Conservation (phyloP, 2,113 vertebrate species). For the Pedionomus torquatus region DNA sequence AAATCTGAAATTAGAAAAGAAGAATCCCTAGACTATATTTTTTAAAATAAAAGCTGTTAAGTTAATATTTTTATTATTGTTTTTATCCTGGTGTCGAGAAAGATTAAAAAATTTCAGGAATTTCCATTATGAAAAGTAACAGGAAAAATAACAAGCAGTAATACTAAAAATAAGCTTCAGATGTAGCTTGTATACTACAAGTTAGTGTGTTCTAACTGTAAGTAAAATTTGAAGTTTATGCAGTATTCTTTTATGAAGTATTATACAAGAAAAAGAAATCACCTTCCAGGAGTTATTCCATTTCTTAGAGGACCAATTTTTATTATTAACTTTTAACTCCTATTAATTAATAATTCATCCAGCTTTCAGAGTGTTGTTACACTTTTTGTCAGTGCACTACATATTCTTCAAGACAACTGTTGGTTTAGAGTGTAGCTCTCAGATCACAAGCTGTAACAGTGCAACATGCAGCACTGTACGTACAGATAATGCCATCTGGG, state of each 20-base stretch:
- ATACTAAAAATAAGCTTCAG: neutral
- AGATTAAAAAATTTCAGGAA: neutral
- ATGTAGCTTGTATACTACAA: neutral
- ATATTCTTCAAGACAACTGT: neutral
- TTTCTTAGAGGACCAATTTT: neutral
- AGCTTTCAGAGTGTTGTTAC: rapidly evolving
- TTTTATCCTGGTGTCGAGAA: neutral
- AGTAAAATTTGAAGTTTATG: neutral
- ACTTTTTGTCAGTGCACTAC: neutral
- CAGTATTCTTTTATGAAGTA: neutral
- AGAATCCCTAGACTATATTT: neutral
- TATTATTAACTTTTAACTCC: neutral
- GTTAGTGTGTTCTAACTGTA: neutral
- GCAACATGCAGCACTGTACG: rapidly evolving
- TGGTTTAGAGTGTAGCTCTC: neutral
- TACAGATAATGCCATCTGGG: neutral
- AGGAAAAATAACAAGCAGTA: neutral
- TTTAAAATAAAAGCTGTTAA: neutral
- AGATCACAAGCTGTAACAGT: neutral
- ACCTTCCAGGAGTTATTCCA: neutral
- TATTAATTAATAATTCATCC: neutral
- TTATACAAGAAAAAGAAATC: neutral
- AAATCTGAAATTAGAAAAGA: neutral
- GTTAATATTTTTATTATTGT: neutral
- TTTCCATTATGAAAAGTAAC: neutral